A percentile compares a stretch with the other conserved stretches of the same genome.
Evolutionary conservation across 2,888 invertebrate genomes (phyloP).

Genomic region (Sinelater perroti): DNA sequence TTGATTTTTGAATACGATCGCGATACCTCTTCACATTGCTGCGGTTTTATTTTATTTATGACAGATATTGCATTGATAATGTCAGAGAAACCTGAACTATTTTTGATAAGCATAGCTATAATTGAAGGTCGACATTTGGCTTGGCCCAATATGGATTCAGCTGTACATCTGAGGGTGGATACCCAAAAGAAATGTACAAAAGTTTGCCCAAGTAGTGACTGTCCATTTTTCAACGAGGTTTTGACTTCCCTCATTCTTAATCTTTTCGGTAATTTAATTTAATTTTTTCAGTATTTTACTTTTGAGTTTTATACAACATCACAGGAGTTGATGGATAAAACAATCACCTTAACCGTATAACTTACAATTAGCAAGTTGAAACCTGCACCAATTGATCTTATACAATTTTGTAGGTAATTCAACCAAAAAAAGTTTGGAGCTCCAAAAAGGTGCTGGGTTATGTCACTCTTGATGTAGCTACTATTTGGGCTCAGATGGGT

Average conservation of each 20-base stretch:
- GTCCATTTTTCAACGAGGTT: conserved; percentile 77
- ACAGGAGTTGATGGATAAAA: conserved; percentile 66
- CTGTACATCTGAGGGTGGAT: conserved; percentile 70
- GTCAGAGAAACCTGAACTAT: conserved; percentile 53
- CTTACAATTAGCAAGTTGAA: conserved; percentile 5
- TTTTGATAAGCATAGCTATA: conserved; percentile 71
- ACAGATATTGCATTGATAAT: too few species aligned
- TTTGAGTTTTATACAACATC: conserved; percentile 70
- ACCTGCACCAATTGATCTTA: conserved; percentile 42
- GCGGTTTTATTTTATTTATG: too few species aligned
- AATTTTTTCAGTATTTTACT: conserved; percentile 70
- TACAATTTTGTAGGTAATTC: conserved; percentile 49
- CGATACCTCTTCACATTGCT: too few species aligned
- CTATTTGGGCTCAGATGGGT: conserved; percentile 78
- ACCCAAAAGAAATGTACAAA: conserved; percentile 69
- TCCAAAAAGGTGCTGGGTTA: conserved; percentile 67
- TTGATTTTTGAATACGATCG: too few species aligned
- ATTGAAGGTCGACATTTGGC: conserved; percentile 71
- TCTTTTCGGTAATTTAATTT: neutral
- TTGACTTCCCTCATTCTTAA: neutral
- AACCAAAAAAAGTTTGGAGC: conserved; percentile 57
- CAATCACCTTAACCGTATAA: conserved; percentile 67
- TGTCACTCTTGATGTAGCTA: conserved; percentile 70
- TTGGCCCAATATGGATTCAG: conserved; percentile 65
- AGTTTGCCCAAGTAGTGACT: conserved; percentile 66